phyloP scores from a whole-genome alignment of 2,888 invertebrate species.

The Cloeon dipterum region DNA sequence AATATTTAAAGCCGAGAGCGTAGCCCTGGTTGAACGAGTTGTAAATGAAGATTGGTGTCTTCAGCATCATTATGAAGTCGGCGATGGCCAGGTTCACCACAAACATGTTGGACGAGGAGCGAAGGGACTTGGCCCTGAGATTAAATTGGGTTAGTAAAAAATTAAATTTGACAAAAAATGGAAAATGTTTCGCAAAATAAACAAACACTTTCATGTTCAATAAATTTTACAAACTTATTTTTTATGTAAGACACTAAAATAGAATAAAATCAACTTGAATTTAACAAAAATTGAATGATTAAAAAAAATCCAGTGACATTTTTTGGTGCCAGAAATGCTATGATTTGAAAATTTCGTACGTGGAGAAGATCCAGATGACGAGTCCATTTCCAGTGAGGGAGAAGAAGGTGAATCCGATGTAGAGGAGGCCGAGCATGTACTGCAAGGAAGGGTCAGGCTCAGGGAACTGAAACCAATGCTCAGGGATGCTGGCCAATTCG shows the following conservation, averaged over 20 bases:
- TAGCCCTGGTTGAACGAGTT: slow-evolving; percentile 60
- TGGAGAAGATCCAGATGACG: slow-evolving; percentile 62
- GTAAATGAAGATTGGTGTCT: slow-evolving; percentile 65
- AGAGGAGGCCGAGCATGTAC: slow-evolving; percentile 53
- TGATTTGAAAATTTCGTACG: slow-evolving; percentile 26
- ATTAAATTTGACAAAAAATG: neutral
- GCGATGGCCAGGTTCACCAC: slow-evolving; percentile 61
- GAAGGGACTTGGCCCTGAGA: slow-evolving; percentile 41
- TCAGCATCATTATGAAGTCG: slow-evolving; percentile 73
- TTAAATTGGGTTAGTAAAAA: slow-evolving; percentile 5
- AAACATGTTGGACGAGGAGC: slow-evolving; percentile 64
- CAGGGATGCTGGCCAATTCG: slow-evolving; percentile 48
- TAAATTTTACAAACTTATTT: no score
- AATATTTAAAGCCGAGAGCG: slow-evolving; percentile 46
- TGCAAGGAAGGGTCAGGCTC: slow-evolving; percentile 65
- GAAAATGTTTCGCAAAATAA: neutral
- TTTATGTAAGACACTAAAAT: no score
- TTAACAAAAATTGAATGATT: neutral
- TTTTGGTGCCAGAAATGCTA: no score
- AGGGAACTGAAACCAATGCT: slow-evolving; percentile 52
- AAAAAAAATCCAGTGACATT: no score
- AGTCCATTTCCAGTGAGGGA: slow-evolving; percentile 60
- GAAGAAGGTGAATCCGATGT: slow-evolving; percentile 46
- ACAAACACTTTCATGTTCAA: neutral
- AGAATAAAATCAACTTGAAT: neutral